phyloP scores from a whole-genome alignment of 2,797 vertebrate genomes.

The Lacerta agilis region DNA sequence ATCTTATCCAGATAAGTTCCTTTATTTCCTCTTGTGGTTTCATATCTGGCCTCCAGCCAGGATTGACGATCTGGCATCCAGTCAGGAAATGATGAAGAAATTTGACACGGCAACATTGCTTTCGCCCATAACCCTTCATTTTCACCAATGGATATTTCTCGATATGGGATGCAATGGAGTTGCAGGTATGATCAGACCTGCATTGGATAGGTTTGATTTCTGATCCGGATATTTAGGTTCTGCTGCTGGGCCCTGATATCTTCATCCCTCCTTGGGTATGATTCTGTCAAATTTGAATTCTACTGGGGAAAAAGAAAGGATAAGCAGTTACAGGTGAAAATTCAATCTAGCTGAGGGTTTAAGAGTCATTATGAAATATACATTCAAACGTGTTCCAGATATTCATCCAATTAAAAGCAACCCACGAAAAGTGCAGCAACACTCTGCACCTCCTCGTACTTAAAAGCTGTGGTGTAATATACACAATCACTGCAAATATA shows the following conservation, averaged over 20 bases:
- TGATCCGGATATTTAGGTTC: background rate
- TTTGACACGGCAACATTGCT: background rate
- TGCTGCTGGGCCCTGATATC: background rate
- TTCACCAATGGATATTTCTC: slow-evolving; percentile 21
- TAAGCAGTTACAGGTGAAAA: background rate
- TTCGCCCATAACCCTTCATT: background rate
- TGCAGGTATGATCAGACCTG: background rate
- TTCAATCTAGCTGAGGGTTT: background rate
- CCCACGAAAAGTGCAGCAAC: background rate
- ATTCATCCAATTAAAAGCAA: background rate
- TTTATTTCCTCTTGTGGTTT: slow-evolving; percentile 44
- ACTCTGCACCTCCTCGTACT: background rate
- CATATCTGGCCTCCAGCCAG: slow-evolving; percentile 16
- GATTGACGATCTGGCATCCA: slow-evolving; percentile 19
- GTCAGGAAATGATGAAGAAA: background rate
- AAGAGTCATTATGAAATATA: background rate
- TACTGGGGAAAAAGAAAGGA: background rate
- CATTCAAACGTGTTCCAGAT: background rate
- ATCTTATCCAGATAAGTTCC: slow-evolving; percentile 31
- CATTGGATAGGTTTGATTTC: background rate
- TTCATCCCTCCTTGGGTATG: background rate
- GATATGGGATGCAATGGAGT: background rate
- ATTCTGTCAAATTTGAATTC: background rate
- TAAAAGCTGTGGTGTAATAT: background rate
- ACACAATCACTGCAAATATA: background rate